Conservation (phyloP, 2,797 vertebrate genomes). For the Sternotherus odoratus region DNA sequence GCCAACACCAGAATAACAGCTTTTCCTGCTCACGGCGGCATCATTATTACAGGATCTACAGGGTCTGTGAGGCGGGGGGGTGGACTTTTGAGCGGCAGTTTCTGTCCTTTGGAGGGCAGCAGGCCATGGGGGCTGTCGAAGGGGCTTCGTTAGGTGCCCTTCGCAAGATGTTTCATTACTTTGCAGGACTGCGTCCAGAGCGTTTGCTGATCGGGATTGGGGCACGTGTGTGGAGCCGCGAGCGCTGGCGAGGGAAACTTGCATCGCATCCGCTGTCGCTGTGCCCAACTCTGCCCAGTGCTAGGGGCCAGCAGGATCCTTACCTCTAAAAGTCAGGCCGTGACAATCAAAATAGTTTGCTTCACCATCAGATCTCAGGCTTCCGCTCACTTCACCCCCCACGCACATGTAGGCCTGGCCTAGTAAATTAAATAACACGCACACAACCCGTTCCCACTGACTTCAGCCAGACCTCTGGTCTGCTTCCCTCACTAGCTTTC, state of each 20-base stretch:
- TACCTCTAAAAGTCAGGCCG: not conserved
- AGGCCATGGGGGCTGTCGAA: not conserved
- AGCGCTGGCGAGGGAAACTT: not conserved
- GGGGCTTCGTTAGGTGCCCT: not conserved
- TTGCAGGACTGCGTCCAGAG: not conserved
- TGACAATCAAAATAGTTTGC: constrained; percentile 27
- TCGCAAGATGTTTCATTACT: not conserved
- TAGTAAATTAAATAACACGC: not conserved
- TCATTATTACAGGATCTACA: not conserved
- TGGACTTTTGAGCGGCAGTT: not conserved
- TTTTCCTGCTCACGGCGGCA: not conserved
- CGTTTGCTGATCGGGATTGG: not conserved
- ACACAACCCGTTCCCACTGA: constrained; percentile 5
- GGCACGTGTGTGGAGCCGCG: not conserved
- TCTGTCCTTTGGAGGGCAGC: not conserved
- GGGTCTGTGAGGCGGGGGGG: not conserved
- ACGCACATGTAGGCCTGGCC: not conserved
- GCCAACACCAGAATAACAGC: not conserved
- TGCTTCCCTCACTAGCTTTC: constrained; percentile 27
- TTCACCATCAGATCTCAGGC: not conserved
- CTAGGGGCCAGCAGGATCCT: not conserved
- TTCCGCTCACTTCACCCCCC: not conserved
- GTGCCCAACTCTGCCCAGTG: not conserved
- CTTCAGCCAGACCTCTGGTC: constrained; percentile 29
- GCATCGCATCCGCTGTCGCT: not conserved